phyloP scores from a whole-genome alignment of 2,888 invertebrate genomes.

The Boloria selene region DNA sequence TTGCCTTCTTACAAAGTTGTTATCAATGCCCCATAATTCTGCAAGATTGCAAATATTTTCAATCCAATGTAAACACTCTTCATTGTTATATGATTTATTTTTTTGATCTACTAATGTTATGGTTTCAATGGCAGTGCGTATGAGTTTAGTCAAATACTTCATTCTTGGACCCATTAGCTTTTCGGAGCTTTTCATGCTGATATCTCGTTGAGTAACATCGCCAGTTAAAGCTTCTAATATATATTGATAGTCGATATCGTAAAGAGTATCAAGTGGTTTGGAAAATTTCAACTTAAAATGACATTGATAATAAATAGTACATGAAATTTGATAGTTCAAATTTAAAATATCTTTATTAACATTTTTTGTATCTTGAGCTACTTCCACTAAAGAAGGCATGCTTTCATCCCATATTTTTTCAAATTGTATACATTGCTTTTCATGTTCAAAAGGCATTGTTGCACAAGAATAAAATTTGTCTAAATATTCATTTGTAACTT shows the following conservation, averaged over 20 bases:
- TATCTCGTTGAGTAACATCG: constrained; percentile 72
- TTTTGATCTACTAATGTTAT: constrained; percentile 83
- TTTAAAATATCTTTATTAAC: constrained; percentile 89
- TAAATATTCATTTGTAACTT: constrained; percentile 73
- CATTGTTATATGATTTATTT: constrained; percentile 66
- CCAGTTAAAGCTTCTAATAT: constrained; percentile 77
- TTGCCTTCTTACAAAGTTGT: constrained; percentile 88
- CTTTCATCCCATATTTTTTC: constrained; percentile 87
- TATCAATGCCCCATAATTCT: constrained; percentile 89
- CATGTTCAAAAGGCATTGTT: constrained; percentile 60
- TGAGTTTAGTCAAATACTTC: constrained; percentile 88
- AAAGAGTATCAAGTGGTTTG: constrained; percentile 88
- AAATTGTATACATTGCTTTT: constrained; percentile 70
- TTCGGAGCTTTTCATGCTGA: constrained; percentile 86
- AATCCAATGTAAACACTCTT: constrained; percentile 85
- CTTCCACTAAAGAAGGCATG: constrained; percentile 87
- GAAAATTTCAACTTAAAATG: constrained; percentile 88
- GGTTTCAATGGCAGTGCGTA: constrained; percentile 88
- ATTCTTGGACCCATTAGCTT: constrained; percentile 86
- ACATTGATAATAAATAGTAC: constrained; percentile 89
- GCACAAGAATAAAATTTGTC: constrained; percentile 69
- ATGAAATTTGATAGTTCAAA: constrained; percentile 90
- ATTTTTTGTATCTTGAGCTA: constrained; percentile 89
- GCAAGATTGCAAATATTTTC: constrained; percentile 87
- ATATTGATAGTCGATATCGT: constrained; percentile 87